phyloP scores from a whole-genome alignment of 92 coral and sea anemone species.

The Epizoanthus fatuus region DNA sequence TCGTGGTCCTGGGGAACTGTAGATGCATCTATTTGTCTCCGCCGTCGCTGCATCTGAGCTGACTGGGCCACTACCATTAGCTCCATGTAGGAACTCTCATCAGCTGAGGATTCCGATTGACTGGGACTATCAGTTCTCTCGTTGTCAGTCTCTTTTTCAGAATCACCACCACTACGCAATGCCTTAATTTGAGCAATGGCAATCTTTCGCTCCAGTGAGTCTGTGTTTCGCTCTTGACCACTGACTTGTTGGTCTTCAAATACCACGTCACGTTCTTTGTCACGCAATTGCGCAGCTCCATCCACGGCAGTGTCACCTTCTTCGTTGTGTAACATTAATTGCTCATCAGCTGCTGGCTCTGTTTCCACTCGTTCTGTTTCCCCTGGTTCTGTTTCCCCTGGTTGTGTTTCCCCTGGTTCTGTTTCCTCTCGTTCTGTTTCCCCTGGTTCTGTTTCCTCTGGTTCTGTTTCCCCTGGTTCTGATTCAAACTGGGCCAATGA shows the following conservation, averaged over 20 bases:
- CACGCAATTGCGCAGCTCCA: neutral
- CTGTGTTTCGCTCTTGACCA: neutral
- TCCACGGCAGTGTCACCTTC: neutral
- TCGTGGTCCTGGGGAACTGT: neutral
- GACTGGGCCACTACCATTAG: slow-evolving; percentile 23
- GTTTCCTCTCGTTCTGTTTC: neutral
- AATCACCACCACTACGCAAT: slow-evolving; percentile 23
- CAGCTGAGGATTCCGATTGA: slow-evolving; percentile 37
- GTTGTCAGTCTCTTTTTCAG: too few relatives aligned
- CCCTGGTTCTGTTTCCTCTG: neutral
- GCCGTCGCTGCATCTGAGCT: slow-evolving; percentile 22
- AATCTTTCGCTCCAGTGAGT: neutral
- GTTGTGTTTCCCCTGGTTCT: too few relatives aligned
- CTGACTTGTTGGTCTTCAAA: neutral
- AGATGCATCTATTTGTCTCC: neutral
- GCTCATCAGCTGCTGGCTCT: neutral
- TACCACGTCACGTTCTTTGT: neutral
- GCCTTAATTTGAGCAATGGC: slow-evolving; percentile 26
- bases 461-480: slow-evolving; percentile 3
- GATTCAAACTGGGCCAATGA: slow-evolving; percentile 41
- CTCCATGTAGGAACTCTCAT: slow-evolving; percentile 37
- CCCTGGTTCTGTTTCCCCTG: too few relatives aligned
- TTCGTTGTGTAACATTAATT: neutral
- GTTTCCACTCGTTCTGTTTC: too few relatives aligned
- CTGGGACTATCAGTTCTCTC: slow-evolving; percentile 5